Base-by-base conservation (phyloP, 2,113 vertebrate genomes). In the Ivindomyrus marchei region DNA sequence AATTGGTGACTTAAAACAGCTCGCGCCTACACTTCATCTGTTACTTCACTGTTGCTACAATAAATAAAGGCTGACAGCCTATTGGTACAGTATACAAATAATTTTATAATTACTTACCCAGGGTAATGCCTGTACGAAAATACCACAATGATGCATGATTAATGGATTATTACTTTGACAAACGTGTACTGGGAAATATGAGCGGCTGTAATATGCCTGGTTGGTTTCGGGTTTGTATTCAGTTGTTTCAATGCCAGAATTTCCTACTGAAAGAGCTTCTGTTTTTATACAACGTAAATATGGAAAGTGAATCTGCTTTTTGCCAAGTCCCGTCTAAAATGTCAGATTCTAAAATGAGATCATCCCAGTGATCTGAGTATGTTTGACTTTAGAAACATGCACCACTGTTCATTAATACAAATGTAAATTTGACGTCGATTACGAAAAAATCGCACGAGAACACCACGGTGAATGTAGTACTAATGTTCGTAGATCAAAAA, bases 321-420 rank as follows among this genome's bases (percentile, higher is more conserved):
- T 77, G 74, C 17, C 74, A 56, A 46, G 56, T 62, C 8, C 39
- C 27, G 62, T 49, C 56, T 39, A 36, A 90, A 90, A 87, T 90
- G 83, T 90, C 89, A 87, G 45, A 90, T 62, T 86, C 24, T 21
- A 85, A 85, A 86, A 85, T 90, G 80, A 86, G 42, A 58, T 87
- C 89, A 90, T 58, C 39, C 52, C 15, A 56, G 50, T 56, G 45
- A 66, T 31, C 24, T 42, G 84, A 86, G 86, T 86, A 56, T 70
- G 21, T 89, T 89, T 89, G 50, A 89, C 39, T 47, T 42, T 15
- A n/a, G 66, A 83, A 88, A 85, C 66, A 85, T 24, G 36, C 27
- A 21, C 10, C 45, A 89, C 89, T 89, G 39, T 85, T 85, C 88
- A 83, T 36, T 21, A 53, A 17, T 47, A 39, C 31, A 52, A 39